A percentile compares a stretch with the other conserved stretches of the same genome.
These are phyloP conservation scores for Catocala fraxini DNA, from an alignment of 2,888 invertebrate species.

Conservation along the genomic window DNA sequence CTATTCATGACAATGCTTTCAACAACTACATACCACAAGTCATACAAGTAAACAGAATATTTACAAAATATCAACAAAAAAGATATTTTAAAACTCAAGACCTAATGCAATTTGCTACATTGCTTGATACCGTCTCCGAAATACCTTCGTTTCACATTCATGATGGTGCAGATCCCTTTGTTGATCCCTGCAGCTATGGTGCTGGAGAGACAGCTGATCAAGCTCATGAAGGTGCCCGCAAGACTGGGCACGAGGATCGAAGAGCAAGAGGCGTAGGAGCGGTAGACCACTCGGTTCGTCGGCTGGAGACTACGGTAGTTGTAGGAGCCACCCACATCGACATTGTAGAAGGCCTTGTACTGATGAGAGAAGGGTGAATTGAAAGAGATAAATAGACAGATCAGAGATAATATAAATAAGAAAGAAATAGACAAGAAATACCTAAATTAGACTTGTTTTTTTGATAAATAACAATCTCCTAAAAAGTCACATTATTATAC, in stretches of 20 bases:
- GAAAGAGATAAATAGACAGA: no score
- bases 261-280: conserved; percentile 69
- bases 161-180: conserved; percentile 63
- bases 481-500: no score
- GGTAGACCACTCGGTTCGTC: conserved; percentile 72
- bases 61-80: no score
- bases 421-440: no score
- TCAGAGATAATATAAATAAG: no score
- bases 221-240: conserved; percentile 53
- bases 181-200: conserved; percentile 56
- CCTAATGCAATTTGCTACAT: conserved; percentile 12
- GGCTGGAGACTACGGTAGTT: conserved; percentile 83
- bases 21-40: no score
- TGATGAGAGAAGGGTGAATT: conserved; percentile 42
- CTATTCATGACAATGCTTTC: no score
- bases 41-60: no score
- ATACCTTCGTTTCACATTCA: conserved; percentile 66
- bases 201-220: conserved; percentile 64
- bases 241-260: conserved; percentile 58
- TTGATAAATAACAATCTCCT: no score
- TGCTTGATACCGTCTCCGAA: conserved; percentile 51
- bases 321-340: conserved; percentile 71
- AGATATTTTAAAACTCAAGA: not conserved
- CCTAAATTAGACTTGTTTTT: no score
- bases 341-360: conserved; percentile 73